Evolutionary conservation across 2,113 vertebrate species (phyloP).

Genomic region (Cynocephalus volans): DNA sequence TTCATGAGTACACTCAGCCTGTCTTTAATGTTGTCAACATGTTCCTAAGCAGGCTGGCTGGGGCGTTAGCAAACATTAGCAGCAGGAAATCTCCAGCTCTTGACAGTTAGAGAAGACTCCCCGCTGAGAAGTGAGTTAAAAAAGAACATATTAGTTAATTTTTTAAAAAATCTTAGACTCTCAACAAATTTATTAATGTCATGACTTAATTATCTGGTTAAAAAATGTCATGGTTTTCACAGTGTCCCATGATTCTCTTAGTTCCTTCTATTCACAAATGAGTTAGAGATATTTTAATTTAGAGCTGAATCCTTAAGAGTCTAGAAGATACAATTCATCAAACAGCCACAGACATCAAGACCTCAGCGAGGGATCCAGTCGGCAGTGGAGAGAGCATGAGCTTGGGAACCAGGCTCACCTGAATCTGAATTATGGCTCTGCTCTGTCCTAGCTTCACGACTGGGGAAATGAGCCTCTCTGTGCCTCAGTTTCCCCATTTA

Average conservation of each 20-base stretch:
- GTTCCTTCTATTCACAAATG: conserved; percentile 59
- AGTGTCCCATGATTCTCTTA: background rate
- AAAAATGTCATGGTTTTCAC: conserved; percentile 55
- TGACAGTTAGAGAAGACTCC: conserved; percentile 38
- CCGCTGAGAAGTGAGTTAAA: background rate
- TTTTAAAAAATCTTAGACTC: background rate
- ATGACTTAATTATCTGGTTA: conserved; percentile 52
- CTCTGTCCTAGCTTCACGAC: background rate
- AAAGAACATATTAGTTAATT: conserved; percentile 7
- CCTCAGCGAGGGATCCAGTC: background rate
- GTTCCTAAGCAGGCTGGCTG: conserved; percentile 33
- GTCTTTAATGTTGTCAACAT: conserved; percentile 54
- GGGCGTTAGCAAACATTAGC: conserved; percentile 55
- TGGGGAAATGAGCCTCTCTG: accelerated
- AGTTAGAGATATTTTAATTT: conserved; percentile 64
- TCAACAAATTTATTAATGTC: conserved; percentile 18
- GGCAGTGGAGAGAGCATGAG: accelerated
- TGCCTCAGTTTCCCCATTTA: conserved; percentile 69
- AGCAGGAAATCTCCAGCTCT: background rate
- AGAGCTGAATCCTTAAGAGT: background rate
- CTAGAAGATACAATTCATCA: background rate
- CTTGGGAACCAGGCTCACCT: background rate
- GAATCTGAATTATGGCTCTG: background rate
- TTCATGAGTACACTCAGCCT: conserved; percentile 26
- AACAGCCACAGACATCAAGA: background rate